These are phyloP conservation scores for Solea solea DNA, from an alignment of 2,113 vertebrate genomes.

Conservation along the genomic window DNA sequence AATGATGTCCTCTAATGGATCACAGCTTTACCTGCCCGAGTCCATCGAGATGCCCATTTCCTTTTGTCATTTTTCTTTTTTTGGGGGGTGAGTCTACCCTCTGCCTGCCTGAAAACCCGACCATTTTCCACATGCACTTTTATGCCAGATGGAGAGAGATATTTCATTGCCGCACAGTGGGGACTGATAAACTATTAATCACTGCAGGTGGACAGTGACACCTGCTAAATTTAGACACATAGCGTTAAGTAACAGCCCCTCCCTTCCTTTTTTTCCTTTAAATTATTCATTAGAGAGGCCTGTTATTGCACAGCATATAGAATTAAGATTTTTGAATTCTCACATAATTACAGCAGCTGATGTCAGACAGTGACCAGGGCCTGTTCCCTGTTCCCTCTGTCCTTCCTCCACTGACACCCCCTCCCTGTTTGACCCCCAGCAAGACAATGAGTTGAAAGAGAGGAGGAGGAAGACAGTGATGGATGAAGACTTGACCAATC, in stretches of 20 bases:
- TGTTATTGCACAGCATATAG: conserved; percentile 63
- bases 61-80: conserved; percentile 37
- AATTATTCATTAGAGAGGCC: conserved; percentile 69
- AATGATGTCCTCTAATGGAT: conserved; percentile 29
- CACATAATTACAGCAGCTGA: conserved; percentile 75
- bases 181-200: conserved; percentile 77
- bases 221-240: conserved; percentile 77
- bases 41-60: conserved; percentile 41
- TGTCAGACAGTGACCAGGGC: conserved; percentile 51
- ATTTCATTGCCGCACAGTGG: conserved; percentile 63
- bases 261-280: conserved; percentile 50
- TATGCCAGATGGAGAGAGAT: conserved; percentile 69
- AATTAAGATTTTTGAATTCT: conserved; percentile 65
- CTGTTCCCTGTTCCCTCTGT: conserved; percentile 21
- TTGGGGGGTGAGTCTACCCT: not conserved
- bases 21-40: conserved; percentile 33
- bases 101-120: conserved; percentile 65
- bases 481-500: conserved; percentile 63
- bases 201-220: conserved; percentile 68
- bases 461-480: not conserved
- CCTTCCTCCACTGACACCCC: conserved; percentile 15
- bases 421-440: conserved; percentile 59
- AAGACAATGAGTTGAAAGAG: conserved; percentile 59
- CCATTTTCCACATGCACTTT: conserved; percentile 60
- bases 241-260: conserved; percentile 24